phyloP scores from a whole-genome alignment of 2,888 invertebrate genomes.

The Zele albiditarsus region DNA sequence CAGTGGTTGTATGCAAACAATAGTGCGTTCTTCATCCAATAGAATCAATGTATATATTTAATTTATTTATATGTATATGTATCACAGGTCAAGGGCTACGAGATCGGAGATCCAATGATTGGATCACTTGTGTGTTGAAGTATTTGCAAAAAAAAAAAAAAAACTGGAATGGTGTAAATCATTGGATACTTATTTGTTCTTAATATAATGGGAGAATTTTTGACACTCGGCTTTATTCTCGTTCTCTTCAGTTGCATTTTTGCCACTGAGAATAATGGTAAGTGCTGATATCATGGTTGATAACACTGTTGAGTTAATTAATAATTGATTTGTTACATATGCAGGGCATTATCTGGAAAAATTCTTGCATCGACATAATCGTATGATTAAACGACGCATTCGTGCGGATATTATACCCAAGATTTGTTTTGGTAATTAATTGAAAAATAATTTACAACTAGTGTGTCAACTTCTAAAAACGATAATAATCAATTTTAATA shows the following conservation, averaged over 20 bases:
- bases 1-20: neutral
- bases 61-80: too few species aligned
- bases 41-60: too few species aligned
- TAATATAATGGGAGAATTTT: neutral
- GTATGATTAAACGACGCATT: conserved; percentile 55
- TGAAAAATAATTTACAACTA: conserved; percentile 52
- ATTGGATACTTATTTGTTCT: neutral
- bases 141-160: too few species aligned
- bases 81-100: too few species aligned
- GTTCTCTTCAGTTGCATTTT: neutral
- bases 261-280: neutral
- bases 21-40: neutral
- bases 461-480: conserved; percentile 76
- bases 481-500: conserved; percentile 71
- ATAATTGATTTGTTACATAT: neutral
- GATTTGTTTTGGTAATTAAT: conserved; percentile 65
- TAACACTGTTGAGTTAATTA: neutral
- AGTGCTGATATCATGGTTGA: neutral
- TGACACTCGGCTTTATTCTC: neutral
- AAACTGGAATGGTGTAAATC: neutral
- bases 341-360: conserved; percentile 50
- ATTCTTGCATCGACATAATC: conserved; percentile 58
- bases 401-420: conserved; percentile 61
- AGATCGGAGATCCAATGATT: too few species aligned
- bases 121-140: too few species aligned